Evolutionary conservation across 92 coral and sea anemone species (phyloP).

Genomic region (Isaurus tuberculatus): DNA sequence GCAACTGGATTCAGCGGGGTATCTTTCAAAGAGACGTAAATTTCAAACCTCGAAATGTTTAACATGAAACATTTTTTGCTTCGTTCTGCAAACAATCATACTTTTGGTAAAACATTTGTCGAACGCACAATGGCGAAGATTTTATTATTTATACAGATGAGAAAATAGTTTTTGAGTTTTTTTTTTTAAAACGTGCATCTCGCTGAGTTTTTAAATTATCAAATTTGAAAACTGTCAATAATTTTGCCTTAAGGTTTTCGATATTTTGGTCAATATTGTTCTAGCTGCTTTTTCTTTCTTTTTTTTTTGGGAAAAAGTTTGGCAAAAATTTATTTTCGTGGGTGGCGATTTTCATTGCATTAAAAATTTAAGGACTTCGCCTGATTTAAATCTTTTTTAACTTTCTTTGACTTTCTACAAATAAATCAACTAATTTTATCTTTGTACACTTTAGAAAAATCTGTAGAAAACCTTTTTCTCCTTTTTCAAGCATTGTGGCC

Average conservation of each 20-base stretch:
- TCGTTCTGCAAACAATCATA: background rate
- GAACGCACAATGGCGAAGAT: background rate
- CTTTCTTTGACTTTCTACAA: background rate
- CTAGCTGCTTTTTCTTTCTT: background rate
- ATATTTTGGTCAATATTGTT: background rate
- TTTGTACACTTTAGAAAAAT: too few relatives aligned
- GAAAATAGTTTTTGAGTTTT: background rate
- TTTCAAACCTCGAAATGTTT: background rate
- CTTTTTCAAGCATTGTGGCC: too few relatives aligned
- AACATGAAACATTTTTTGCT: background rate
- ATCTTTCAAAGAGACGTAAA: background rate
- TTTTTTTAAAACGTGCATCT: background rate
- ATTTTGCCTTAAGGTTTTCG: background rate
- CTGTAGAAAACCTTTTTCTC: too few relatives aligned
- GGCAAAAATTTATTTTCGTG: too few relatives aligned
- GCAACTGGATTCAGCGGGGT: constrained; percentile 19
- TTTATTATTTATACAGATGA: constrained; percentile 35
- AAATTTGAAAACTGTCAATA: background rate
- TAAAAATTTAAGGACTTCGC: constrained; percentile 10
- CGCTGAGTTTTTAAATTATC: background rate
- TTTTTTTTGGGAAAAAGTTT: background rate
- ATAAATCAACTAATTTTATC: too few relatives aligned
- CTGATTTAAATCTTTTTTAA: background rate
- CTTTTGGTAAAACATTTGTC: background rate
- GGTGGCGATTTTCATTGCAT: background rate